A percentile compares a stretch with the other conserved stretches of the same genome.
These are phyloP conservation scores for Rhabdomys pumilio DNA, from an alignment of 2,797 vertebrate species.

Conservation along the genomic window DNA sequence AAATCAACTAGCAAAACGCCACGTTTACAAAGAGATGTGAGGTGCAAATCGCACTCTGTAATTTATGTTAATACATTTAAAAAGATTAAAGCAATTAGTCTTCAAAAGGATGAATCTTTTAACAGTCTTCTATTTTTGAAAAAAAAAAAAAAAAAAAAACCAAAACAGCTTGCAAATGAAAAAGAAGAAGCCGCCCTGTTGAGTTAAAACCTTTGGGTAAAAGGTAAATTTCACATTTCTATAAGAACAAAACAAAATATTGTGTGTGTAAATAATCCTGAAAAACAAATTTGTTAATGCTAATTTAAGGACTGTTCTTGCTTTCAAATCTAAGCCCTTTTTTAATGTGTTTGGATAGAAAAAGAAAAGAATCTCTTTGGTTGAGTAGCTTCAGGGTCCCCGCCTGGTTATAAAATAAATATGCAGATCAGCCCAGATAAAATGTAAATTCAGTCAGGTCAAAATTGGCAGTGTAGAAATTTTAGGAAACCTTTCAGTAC, in stretches of 20 bases:
- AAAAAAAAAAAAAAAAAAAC: background rate
- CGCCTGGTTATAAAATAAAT: slow-evolving; percentile 71
- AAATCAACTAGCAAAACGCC: slow-evolving; percentile 45
- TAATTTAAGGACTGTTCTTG: slow-evolving; percentile 48
- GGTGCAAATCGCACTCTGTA: slow-evolving; percentile 66
- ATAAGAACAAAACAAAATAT: slow-evolving; percentile 59
- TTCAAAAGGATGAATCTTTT: slow-evolving; percentile 69
- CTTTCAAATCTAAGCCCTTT: slow-evolving; percentile 68
- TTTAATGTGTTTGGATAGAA: slow-evolving; percentile 52
- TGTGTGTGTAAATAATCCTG: slow-evolving; percentile 55
- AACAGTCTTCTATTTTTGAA: slow-evolving; percentile 59
- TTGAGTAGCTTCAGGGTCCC: slow-evolving; percentile 57
- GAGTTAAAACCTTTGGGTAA: slow-evolving; percentile 59
- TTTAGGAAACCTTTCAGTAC: slow-evolving; percentile 48
- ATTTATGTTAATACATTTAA: slow-evolving; percentile 80
- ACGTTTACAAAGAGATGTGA: slow-evolving; percentile 69
- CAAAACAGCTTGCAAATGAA: slow-evolving; percentile 44
- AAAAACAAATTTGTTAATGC: slow-evolving; percentile 52
- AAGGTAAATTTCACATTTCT: slow-evolving; percentile 67
- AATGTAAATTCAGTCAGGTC: slow-evolving; percentile 65
- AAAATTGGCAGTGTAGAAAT: slow-evolving; percentile 52
- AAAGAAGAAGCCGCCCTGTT: slow-evolving; percentile 10
- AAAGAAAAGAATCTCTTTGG: slow-evolving; percentile 55
- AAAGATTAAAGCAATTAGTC: slow-evolving; percentile 71
- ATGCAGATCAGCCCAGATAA: slow-evolving; percentile 61